A percentile compares a stretch with the other conserved stretches of the same genome.
These are phyloP conservation scores for Oncorhynchus keta DNA, from an alignment of 2,113 vertebrate species.

Conservation along the genomic window DNA sequence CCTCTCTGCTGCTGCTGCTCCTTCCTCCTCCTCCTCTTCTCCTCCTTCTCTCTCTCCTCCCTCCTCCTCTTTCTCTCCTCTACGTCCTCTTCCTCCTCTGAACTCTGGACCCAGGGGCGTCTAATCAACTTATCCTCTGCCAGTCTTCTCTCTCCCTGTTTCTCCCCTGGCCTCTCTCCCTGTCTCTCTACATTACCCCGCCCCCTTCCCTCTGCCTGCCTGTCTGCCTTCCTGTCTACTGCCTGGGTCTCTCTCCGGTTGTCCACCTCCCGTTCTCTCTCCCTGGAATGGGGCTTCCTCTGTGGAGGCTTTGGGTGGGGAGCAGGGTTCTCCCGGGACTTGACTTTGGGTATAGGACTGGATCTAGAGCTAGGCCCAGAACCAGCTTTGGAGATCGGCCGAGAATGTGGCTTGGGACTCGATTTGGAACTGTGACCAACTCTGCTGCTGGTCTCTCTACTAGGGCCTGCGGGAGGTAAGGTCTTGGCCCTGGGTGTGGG, in stretches of 20 bases:
- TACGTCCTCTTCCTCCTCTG: constrained; percentile 62
- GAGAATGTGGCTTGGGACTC: constrained; percentile 8
- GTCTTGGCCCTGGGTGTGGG: constrained; percentile 21
- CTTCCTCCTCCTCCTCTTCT: constrained; percentile 51
- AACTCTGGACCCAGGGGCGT: constrained; percentile 71
- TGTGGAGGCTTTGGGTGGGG: constrained; percentile 33
- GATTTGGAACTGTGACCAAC: constrained; percentile 15
- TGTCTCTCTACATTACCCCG: neutral
- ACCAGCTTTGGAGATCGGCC: constrained; percentile 6
- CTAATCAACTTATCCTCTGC: constrained; percentile 75
- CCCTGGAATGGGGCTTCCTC: constrained; percentile 52
- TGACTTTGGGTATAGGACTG: constrained; percentile 42
- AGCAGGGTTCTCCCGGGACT: constrained; percentile 38
- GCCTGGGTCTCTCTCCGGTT: constrained; percentile 30
- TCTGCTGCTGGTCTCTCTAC: constrained; percentile 13
- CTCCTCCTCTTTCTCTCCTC: constrained; percentile 60
- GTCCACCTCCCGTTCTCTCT: constrained; percentile 53
- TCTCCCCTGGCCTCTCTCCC: constrained; percentile 56
- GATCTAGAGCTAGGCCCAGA: neutral
- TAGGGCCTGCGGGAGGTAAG: neutral
- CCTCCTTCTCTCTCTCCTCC: constrained; percentile 43
- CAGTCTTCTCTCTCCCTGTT: constrained; percentile 67
- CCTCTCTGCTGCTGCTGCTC: constrained; percentile 46
- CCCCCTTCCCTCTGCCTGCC: constrained; percentile 9
- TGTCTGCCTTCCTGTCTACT: constrained; percentile 48